Base-by-base conservation (phyloP, 2,113 vertebrate genomes). In the Columba janthina region DNA sequence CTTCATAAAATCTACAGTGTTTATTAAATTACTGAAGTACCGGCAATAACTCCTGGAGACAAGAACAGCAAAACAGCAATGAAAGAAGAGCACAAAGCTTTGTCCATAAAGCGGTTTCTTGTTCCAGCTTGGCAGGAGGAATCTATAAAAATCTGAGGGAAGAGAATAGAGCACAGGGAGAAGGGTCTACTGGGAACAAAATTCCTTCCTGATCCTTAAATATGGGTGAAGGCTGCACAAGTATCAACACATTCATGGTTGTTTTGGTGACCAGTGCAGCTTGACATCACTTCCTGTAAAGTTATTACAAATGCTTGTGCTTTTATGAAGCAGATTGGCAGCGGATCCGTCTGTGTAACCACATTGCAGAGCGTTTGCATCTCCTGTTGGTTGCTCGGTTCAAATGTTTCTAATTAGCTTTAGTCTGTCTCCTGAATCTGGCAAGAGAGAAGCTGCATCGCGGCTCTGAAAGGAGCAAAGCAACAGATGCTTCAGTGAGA, bases 11-110 rank as follows among this genome's bases (percentile, higher is more conserved):
- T 67, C 76, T 12, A 26, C 81, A 94, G 88, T 93, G 90, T 95
- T 93, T 93, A 96, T 94, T 85, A 84, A 93, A 93, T 92, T 85
- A 61, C 74, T 94, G 22, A 77, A 89, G 92, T 81, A 44, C 85
- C 86, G 88, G 93, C 65, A 92, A 21, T 90, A 96, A 95, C 93
- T 94, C 72, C 81, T 56, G 64, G 91, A 4, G n/a, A 88, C 85
- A 85, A 51, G 91, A 96, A 77, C 75, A 91, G 85, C 91, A 91
- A 76, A 94, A 62, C 91, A 94, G 48, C 15, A 32, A 58, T 61
- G 92, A 84, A 86, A 74, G 78, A 3, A 46, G 80, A 67, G 61
- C 69, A 54, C 72, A 38, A 29, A 36, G 88, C 78, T 60, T 11
- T 53, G 31, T 44, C 62, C 66, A 31, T 84, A 82, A 89, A 91